Conservation (phyloP, 2,113 vertebrate genomes). For the Tautogolabrus adspersus region DNA sequence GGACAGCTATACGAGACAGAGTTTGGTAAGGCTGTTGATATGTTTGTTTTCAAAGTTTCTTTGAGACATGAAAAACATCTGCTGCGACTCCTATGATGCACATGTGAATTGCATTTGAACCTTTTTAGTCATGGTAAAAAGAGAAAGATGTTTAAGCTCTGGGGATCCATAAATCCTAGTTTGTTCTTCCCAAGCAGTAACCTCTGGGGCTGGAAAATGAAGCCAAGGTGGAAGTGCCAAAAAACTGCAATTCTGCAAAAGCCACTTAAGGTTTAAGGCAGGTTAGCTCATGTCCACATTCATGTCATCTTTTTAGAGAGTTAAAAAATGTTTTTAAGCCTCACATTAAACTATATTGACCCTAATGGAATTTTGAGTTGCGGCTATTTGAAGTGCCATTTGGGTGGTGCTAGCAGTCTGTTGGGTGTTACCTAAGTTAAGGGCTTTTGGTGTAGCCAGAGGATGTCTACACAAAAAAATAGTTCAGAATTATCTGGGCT, state of each 20-base stretch:
- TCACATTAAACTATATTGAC: too few relatives aligned
- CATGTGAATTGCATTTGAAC: conserved; percentile 1
- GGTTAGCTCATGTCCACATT: neutral
- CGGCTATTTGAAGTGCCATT: neutral
- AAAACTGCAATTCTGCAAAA: too few relatives aligned
- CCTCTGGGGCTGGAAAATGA: neutral
- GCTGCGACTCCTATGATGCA: neutral
- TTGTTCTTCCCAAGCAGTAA: neutral
- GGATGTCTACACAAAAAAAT: too few relatives aligned
- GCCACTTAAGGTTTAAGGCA: neutral
- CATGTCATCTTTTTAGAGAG: neutral
- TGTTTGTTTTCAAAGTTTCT: neutral
- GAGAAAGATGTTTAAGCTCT: neutral
- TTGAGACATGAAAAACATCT: neutral
- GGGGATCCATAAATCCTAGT: neutral
- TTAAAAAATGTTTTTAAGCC: too few relatives aligned
- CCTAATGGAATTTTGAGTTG: too few relatives aligned
- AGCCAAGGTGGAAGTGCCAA: neutral
- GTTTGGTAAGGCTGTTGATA: conserved; percentile 87
- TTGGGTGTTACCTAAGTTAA: too few relatives aligned
- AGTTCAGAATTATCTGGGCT: too few relatives aligned
- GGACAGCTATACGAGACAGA: conserved; percentile 88
- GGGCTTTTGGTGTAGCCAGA: too few relatives aligned
- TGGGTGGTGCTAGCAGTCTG: too few relatives aligned
- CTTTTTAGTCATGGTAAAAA: neutral